Percentiles rank a stretch among this genome's conserved stretches.
Evolutionary conservation across 2,113 vertebrate species (phyloP).

Genomic region (Chionodraco myersi): DNA sequence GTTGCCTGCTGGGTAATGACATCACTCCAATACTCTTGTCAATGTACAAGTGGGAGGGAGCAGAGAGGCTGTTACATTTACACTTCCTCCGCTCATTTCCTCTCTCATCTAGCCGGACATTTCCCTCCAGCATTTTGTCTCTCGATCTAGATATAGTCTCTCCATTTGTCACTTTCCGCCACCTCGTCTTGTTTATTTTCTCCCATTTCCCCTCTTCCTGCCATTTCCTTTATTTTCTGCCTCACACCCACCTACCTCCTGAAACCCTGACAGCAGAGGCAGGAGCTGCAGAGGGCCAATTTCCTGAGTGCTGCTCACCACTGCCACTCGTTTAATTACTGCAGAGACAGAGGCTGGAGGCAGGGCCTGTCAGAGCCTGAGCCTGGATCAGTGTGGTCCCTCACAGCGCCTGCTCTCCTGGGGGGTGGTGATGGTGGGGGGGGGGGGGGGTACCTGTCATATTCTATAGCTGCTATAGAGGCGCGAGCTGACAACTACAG

Average conservation of each 20-base stretch:
- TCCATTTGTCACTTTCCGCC: conserved; percentile 20
- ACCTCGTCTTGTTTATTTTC: conserved; percentile 20
- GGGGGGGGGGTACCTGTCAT: conserved; percentile 45
- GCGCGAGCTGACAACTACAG: conserved; percentile 52
- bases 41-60: conserved; percentile 11
- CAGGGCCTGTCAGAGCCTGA: conserved; percentile 59
- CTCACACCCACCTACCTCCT: conserved; percentile 26
- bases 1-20: conserved; percentile 16
- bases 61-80: conserved; percentile 44
- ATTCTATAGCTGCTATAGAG: conserved; percentile 67
- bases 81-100: conserved; percentile 47
- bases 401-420: conserved; percentile 47
- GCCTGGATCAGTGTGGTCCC: conserved; percentile 54
- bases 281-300: conserved; percentile 58
- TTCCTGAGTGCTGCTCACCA: conserved; percentile 74
- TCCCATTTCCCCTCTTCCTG: conserved; percentile 9
- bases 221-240: conserved; percentile 1
- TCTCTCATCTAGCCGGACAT: conserved; percentile 37
- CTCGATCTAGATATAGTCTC: conserved; percentile 14
- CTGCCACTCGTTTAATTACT: conserved; percentile 73
- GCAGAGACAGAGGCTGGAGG: conserved; percentile 61
- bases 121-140: conserved; percentile 9
- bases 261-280: conserved; percentile 52
- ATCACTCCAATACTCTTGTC: conserved; percentile 24
- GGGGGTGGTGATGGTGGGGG: background rate